Evolutionary conservation across 1,140 invertebrate species (phyloP).

Genomic region (Atta texana): DNA sequence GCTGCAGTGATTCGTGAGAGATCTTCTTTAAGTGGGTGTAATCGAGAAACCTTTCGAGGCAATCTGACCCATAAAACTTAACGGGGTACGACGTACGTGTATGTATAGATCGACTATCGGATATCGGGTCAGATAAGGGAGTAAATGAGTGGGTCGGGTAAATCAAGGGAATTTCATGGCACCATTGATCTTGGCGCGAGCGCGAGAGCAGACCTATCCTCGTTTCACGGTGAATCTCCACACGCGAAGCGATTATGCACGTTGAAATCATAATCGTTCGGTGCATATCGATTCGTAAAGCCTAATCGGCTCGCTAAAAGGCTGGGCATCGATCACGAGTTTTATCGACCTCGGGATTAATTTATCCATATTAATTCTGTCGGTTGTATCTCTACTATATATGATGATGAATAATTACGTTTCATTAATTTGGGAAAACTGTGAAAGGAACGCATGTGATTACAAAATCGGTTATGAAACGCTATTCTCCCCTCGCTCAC

Average conservation of each 20-base stretch:
- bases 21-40: slow-evolving; percentile 64
- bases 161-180: slow-evolving; percentile 56
- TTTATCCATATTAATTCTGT: slow-evolving; percentile 10
- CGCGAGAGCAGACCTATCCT: slow-evolving; percentile 26
- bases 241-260: slow-evolving; percentile 54
- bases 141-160: slow-evolving; percentile 48
- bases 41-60: slow-evolving; percentile 64
- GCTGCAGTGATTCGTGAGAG: slow-evolving; percentile 59
- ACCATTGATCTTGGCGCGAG: slow-evolving; percentile 35
- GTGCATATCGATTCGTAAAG: slow-evolving; percentile 36
- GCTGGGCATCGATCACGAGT: too few relatives aligned
- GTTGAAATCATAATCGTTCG: slow-evolving; percentile 64
- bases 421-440: slow-evolving; percentile 6
- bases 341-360: neutral
- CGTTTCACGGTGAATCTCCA: slow-evolving; percentile 16
- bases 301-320: slow-evolving; percentile 18
- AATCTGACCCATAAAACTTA: slow-evolving; percentile 67
- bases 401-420: slow-evolving; percentile 7
- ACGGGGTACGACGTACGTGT: slow-evolving; percentile 52
- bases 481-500: neutral
- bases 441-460: neutral
- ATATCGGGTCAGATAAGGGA: slow-evolving; percentile 51
- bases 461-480: slow-evolving; percentile 19
- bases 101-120: slow-evolving; percentile 54
- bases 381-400: neutral